These are phyloP conservation scores for Lordiphosa mommai DNA, from an alignment of 1,140 invertebrate genomes.

Conservation along the genomic window DNA sequence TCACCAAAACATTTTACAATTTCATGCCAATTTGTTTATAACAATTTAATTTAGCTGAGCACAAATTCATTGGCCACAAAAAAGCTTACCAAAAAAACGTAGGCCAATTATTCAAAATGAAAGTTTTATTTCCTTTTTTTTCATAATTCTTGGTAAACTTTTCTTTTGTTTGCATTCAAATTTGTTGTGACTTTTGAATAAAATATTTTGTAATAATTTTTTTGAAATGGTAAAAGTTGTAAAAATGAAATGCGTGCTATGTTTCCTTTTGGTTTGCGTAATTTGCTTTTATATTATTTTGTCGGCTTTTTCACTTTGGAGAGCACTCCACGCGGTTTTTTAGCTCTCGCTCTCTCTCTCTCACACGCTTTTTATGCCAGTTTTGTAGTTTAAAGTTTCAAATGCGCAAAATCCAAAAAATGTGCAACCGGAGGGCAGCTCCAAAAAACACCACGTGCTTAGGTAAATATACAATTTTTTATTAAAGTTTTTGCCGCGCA, in stretches of 20 bases:
- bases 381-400: constrained; percentile 71
- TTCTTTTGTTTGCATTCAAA: constrained; percentile 11
- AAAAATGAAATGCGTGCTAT: constrained; percentile 16
- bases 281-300: constrained; percentile 50
- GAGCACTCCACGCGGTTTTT: constrained; percentile 31
- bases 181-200: constrained; percentile 14
- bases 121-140: constrained; percentile 11
- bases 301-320: constrained; percentile 62
- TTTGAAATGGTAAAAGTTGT: constrained; percentile 23
- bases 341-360: constrained; percentile 17
- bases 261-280: constrained; percentile 23
- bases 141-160: constrained; percentile 61
- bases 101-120: constrained; percentile 39
- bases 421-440: constrained; percentile 14
- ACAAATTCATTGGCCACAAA: constrained; percentile 12
- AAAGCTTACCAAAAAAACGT: constrained; percentile 49
- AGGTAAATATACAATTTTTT: not conserved
- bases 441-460: constrained; percentile 34
- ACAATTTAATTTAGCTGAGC: constrained; percentile 5
- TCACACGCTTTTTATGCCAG: not conserved
- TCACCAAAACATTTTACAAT: not conserved
- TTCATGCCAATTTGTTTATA: constrained; percentile 17
- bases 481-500: not conserved
- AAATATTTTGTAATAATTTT: constrained; percentile 15
- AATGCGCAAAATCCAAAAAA: constrained; percentile 67